These are phyloP conservation scores for Oncorhynchus masou DNA, from an alignment of 2,113 vertebrate species.

Conservation along the genomic window DNA sequence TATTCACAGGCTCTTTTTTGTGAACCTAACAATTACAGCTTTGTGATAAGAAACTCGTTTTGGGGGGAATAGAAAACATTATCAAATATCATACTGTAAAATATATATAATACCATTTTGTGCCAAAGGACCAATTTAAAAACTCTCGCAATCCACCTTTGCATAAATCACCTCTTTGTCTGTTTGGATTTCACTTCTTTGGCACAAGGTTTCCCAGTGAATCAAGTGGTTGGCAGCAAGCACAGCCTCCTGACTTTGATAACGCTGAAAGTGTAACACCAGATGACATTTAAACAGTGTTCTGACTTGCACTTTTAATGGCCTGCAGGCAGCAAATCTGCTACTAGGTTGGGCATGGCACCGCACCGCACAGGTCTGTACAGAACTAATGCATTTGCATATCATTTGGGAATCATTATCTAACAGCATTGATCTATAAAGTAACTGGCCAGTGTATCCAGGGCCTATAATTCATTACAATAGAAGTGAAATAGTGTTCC, in stretches of 20 bases:
- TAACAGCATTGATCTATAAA: conserved; percentile 1
- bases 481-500: too few species aligned
- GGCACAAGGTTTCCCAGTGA: conserved; percentile 20
- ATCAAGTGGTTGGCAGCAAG: conserved; percentile 38
- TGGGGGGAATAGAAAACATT: neutral
- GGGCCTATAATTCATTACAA: too few species aligned
- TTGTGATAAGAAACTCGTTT: conserved; percentile 19
- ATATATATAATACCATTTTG: conserved; percentile 7
- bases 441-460: conserved; percentile 30
- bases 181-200: conserved; percentile 21
- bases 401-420: neutral
- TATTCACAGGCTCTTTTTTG: neutral
- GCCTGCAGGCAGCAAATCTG: neutral
- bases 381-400: neutral
- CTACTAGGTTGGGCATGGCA: neutral
- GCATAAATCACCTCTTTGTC: conserved; percentile 37
- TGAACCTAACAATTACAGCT: conserved; percentile 10
- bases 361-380: neutral
- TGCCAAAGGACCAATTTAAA: conserved; percentile 20
- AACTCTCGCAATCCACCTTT: conserved; percentile 13
- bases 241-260: conserved; percentile 24
- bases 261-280: conserved; percentile 18
- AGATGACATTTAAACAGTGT: conserved; percentile 26
- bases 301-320: conserved; percentile 37
- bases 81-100: conserved; percentile 5